These are phyloP conservation scores for Amphimedon queenslandica DNA, from an alignment of 37 sponge, comb jelly and placozoan species.

Conservation along the genomic window DNA sequence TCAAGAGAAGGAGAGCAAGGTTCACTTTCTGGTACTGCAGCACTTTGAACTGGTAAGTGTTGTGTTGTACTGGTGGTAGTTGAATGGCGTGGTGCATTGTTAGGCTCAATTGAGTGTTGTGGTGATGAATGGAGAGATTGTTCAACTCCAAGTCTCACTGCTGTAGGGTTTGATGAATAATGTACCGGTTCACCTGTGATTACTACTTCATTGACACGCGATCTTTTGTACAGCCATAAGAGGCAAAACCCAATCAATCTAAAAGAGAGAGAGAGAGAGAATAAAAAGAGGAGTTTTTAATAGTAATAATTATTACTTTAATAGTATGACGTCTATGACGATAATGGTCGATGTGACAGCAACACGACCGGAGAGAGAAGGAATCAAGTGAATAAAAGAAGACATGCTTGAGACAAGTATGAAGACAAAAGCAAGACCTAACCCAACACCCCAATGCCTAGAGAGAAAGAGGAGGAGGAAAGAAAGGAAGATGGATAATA, in stretches of 20 bases:
- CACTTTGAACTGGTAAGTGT: too few relatives aligned
- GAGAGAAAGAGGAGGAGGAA: not conserved
- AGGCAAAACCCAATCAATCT: constrained; percentile 22
- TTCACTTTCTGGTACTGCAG: too few relatives aligned
- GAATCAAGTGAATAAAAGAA: not conserved
- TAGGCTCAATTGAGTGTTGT: too few relatives aligned
- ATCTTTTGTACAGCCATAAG: not conserved
- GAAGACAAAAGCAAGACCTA: not conserved
- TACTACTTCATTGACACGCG: not conserved
- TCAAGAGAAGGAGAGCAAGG: too few relatives aligned
- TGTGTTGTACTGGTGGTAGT: too few relatives aligned
- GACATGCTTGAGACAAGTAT: not conserved
- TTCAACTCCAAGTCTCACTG: too few relatives aligned
- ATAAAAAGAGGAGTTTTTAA: not conserved
- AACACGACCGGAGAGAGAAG: constrained; percentile 3
- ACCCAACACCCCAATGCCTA: constrained; percentile 40
- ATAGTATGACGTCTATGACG: constrained; percentile 5
- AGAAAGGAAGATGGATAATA: not conserved
- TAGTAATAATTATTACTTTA: constrained; percentile 34
- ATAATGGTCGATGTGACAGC: constrained; percentile 7
- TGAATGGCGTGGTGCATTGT: too few relatives aligned
- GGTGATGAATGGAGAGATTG: too few relatives aligned
- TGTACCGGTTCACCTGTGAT: constrained; percentile 4
- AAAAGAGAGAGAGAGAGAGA: not conserved
- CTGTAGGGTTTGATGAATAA: too few relatives aligned